Evolutionary conservation across 2,113 vertebrate genomes (phyloP).

Genomic region (Percina caprodes): DNA sequence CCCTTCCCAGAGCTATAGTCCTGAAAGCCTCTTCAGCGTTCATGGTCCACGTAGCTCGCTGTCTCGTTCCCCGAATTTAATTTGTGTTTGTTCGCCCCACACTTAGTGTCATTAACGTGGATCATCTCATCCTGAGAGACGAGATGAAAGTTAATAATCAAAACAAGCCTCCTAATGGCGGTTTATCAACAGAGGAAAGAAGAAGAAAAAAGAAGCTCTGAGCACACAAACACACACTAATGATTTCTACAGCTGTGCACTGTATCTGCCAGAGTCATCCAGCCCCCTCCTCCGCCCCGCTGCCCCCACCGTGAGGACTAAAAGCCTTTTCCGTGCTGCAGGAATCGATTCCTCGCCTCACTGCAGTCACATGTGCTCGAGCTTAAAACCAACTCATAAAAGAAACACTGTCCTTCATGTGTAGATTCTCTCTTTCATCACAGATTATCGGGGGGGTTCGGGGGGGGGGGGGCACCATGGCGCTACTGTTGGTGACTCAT

Average conservation of each 20-base stretch:
- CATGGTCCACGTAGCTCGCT: neutral
- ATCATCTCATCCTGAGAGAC: conserved; percentile 53
- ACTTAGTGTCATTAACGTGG: conserved; percentile 49
- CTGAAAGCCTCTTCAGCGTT: conserved; percentile 16
- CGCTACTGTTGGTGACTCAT: conserved; percentile 7
- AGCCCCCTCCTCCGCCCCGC: conserved; percentile 13
- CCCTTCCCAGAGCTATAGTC: conserved; percentile 4
- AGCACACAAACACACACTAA: conserved; percentile 53
- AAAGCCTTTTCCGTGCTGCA: conserved; percentile 68
- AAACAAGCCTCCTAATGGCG: conserved; percentile 52
- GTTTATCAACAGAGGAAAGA: conserved; percentile 63
- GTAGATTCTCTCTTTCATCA: conserved; percentile 30
- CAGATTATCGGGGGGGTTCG: neutral
- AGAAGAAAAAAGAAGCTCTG: conserved; percentile 59
- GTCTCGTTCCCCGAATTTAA: conserved; percentile 19
- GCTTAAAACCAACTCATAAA: conserved; percentile 54
- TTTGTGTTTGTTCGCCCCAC: conserved; percentile 30
- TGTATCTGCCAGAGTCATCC: conserved; percentile 74
- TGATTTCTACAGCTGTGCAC: conserved; percentile 76
- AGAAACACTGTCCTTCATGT: conserved; percentile 43
- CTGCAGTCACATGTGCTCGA: conserved; percentile 62
- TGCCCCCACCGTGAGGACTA: conserved; percentile 58
- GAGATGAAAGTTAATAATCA: conserved; percentile 52
- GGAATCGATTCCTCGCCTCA: conserved; percentile 64
- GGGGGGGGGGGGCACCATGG: neutral